Evolutionary conservation across 1,140 invertebrate genomes (phyloP), one percentile per base, ranked within the genome.

Genomic region (Drosophila asahinai): DNA sequence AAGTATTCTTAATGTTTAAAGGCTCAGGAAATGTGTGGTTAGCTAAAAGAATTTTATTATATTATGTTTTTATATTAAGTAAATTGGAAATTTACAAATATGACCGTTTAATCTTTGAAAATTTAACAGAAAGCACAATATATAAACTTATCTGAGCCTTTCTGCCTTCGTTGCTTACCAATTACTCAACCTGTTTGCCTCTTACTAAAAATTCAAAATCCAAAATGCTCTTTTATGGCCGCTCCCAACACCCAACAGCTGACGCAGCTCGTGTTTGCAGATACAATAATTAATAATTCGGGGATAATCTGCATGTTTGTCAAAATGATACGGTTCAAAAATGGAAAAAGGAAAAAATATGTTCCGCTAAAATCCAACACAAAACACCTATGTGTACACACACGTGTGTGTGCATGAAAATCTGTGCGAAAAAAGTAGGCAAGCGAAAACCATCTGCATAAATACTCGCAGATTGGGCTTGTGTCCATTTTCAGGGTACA

Each of bases 221-320:
- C 49, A 33, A 60, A 67, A 77, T 77, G 73, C 45, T 70, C 64
- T 78, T 78, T 79, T 73, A 19, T 38, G 42, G 40, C 38, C 30
- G 33, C 54, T 42, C 11, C 38, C 38, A 48, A 59, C 43, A 64
- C 52, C 64, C 60, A 45, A 33, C 83, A 83, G 83, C 83, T 86
- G 80, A 71, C 52, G 19, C 49, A 58, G 33, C 84, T 89, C 77
- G 77, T 89, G 84, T 81, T 78, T 81, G 74, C 84, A 84, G 86
- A 72, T 84, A 90, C 83, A 86, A 86, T 89, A 89, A 89, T 89
- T 89, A 89, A 89, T 89, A 89, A 89, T 89, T 90, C 86, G 66
- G 61, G 86, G 86, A 89, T 89, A 89, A 89, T 84, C 86, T 83
- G 70, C 82, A 90, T 89, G 86, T 89, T 89, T 89, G 86, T 89